Evolutionary conservation across 30 jellyfish, hydroid and myxozoan genomes (phyloP).

Genomic region (Thelohanellus kitauei): DNA sequence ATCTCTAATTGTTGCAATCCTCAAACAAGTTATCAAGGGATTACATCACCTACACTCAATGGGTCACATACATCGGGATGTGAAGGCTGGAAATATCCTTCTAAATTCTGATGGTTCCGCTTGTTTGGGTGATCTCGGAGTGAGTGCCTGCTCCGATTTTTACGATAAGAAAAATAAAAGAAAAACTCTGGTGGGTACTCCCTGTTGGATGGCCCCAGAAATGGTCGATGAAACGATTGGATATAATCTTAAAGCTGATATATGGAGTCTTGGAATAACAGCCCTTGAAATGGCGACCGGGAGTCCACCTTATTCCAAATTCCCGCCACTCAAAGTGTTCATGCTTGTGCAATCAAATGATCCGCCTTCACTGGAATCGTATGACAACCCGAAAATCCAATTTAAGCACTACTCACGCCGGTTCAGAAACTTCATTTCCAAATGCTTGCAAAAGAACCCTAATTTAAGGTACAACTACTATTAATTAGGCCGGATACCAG

Average conservation of each 20-base stretch:
- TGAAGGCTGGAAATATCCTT: slow-evolving; percentile 77
- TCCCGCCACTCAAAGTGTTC: slow-evolving; percentile 83
- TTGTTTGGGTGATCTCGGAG: slow-evolving; percentile 39
- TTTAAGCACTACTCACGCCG: slow-evolving; percentile 48
- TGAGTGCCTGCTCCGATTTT: slow-evolving; percentile 69
- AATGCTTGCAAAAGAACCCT: slow-evolving; percentile 55
- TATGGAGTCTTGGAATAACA: slow-evolving; percentile 89
- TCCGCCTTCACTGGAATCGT: slow-evolving; percentile 73
- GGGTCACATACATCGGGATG: slow-evolving; percentile 96
- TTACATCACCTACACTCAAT: slow-evolving; percentile 52
- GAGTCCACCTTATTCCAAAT: slow-evolving; percentile 76
- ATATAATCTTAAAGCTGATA: slow-evolving; percentile 45
- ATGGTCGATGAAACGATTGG: slow-evolving; percentile 81
- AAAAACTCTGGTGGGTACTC: slow-evolving; percentile 80
- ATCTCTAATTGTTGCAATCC: slow-evolving; percentile 57
- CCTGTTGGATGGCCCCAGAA: slow-evolving; percentile 99
- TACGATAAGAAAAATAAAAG: slow-evolving; percentile 39
- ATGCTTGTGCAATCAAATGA: too few species aligned
- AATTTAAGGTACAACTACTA: slow-evolving; percentile 16
- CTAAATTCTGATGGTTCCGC: slow-evolving; percentile 85
- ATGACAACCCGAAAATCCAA: slow-evolving; percentile 38
- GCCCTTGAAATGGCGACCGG: slow-evolving; percentile 92
- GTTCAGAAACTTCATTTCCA: slow-evolving; percentile 42
- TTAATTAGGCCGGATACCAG: too few species aligned
- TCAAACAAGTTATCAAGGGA: slow-evolving; percentile 63